Percentiles rank a stretch among this genome's conserved stretches.
These are phyloP conservation scores for Fissipunctia ypsillon DNA, from an alignment of 2,888 invertebrate genomes.

Conservation along the genomic window DNA sequence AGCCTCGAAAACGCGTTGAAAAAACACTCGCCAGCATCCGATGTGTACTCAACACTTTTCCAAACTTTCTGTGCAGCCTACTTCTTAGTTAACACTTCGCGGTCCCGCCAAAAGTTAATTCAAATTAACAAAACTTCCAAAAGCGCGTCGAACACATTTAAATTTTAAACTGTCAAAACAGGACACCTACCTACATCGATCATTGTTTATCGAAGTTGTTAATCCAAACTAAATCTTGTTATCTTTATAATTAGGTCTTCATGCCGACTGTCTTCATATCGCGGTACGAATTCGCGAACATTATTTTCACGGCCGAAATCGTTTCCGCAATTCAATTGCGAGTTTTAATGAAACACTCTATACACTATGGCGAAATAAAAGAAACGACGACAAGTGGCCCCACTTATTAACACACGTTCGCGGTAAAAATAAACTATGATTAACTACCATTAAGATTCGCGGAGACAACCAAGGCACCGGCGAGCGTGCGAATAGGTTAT, in stretches of 20 bases:
- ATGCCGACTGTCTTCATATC: slow-evolving; percentile 73
- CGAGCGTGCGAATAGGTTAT: slow-evolving; percentile 80
- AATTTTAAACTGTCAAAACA: slow-evolving; percentile 70
- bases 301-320: slow-evolving; percentile 76
- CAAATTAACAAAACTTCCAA: slow-evolving; percentile 73
- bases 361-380: slow-evolving; percentile 85
- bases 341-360: slow-evolving; percentile 83
- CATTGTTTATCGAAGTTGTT: slow-evolving; percentile 66
- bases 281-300: slow-evolving; percentile 75
- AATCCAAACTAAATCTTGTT: slow-evolving; percentile 75
- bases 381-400: slow-evolving; percentile 84
- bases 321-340: slow-evolving; percentile 84
- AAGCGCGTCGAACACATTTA: slow-evolving; percentile 64
- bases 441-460: slow-evolving; percentile 89
- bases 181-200: slow-evolving; percentile 56
- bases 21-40: slow-evolving; percentile 88
- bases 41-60: slow-evolving; percentile 88
- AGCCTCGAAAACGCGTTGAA: slow-evolving; percentile 91
- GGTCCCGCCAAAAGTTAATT: slow-evolving; percentile 82
- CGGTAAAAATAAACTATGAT: slow-evolving; percentile 91
- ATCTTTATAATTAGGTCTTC: slow-evolving; percentile 75
- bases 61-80: slow-evolving; percentile 87
- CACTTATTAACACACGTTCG: slow-evolving; percentile 89
- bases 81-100: slow-evolving; percentile 79
- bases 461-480: slow-evolving; percentile 86